Conservation (phyloP, 35 echinoderm and acorn worm species). For the Diadema setosum region DNA sequence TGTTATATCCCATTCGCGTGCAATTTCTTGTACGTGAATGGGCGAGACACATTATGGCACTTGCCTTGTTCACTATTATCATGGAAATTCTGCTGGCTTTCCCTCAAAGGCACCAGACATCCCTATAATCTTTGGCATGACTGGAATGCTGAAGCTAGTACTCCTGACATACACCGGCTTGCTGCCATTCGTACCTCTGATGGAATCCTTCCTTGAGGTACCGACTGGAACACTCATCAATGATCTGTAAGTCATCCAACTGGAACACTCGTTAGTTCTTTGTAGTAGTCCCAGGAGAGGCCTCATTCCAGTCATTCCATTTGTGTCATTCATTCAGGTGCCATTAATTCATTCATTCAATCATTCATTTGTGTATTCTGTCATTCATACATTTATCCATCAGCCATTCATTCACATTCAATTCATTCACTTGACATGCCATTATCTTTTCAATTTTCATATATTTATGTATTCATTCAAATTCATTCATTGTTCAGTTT, state of each 20-base stretch:
- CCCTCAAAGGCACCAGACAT: slow-evolving; percentile 42
- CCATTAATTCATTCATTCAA: neutral
- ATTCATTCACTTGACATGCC: no score
- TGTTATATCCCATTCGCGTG: no score
- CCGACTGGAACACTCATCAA: slow-evolving; percentile 52
- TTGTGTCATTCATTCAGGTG: neutral
- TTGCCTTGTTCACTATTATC: neutral
- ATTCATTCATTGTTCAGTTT: no score
- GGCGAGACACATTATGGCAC: no score
- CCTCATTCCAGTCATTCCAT: neutral
- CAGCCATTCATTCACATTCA: no score
- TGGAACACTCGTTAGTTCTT: neutral
- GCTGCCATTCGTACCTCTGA: slow-evolving; percentile 75
- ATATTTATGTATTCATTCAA: no score
- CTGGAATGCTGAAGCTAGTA: slow-evolving; percentile 33
- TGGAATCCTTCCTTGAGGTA: slow-evolving; percentile 79
- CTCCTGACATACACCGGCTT: slow-evolving; percentile 76
- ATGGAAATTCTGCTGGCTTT: neutral
- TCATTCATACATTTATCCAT: no score
- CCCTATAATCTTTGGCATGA: slow-evolving; percentile 52
- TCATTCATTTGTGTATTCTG: neutral
- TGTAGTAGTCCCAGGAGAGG: neutral
- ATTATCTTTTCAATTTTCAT: no score
- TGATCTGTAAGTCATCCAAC: slow-evolving; percentile 27
- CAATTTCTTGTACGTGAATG: no score